phyloP scores from a whole-genome alignment of 2,888 invertebrate species.

The Standfussiana lucernea region DNA sequence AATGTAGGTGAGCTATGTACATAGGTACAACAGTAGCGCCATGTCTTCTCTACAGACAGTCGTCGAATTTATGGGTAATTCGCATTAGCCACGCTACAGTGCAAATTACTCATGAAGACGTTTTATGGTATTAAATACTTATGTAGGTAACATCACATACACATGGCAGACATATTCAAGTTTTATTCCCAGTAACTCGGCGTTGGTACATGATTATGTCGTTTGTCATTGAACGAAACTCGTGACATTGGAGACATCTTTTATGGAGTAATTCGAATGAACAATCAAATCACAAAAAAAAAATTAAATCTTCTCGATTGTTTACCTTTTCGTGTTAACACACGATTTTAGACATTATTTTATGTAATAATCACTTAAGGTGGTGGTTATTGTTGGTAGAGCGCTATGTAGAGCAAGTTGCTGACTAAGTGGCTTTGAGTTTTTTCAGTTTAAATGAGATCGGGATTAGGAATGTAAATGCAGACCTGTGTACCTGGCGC shows the following conservation, averaged over 20 bases:
- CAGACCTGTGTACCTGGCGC: constrained; percentile 38
- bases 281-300: constrained; percentile 37
- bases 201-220: constrained; percentile 16
- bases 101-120: constrained; percentile 19
- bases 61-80: constrained; percentile 30
- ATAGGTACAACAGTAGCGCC: constrained; percentile 43
- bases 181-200: constrained; percentile 22
- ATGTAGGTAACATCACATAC: constrained; percentile 21
- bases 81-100: constrained; percentile 19
- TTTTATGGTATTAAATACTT: constrained; percentile 15
- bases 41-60: constrained; percentile 45
- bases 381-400: constrained; percentile 8
- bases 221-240: constrained; percentile 45
- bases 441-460: constrained; percentile 1
- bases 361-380: neutral
- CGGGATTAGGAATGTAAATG: constrained; percentile 26
- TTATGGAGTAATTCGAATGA: constrained; percentile 40
- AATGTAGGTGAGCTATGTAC: constrained; percentile 58
- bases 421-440: neutral
- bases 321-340: constrained; percentile 22
- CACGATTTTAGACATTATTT: neutral
- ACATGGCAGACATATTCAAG: constrained; percentile 18
- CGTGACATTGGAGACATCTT: constrained; percentile 54
- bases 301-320: constrained; percentile 38
- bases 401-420: constrained; percentile 18